These are phyloP conservation scores for Gouania willdenowi DNA, from an alignment of 2,797 vertebrate genomes.

Conservation along the genomic window DNA sequence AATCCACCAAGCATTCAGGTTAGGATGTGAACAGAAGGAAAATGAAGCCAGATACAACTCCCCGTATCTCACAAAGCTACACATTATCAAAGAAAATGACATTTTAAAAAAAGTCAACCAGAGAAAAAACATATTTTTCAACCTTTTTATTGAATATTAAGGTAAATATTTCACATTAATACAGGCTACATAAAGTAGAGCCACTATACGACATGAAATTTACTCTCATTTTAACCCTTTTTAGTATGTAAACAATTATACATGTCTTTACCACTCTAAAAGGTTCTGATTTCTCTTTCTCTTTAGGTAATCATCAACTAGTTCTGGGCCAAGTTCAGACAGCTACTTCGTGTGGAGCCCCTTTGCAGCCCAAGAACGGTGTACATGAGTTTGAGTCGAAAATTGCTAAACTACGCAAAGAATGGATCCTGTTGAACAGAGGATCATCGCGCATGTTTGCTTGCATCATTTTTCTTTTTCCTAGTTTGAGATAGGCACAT, in stretches of 20 bases:
- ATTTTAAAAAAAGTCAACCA: not conserved
- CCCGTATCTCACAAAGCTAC: too few relatives aligned
- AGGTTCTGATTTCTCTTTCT: conserved; percentile 85
- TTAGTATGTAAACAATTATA: conserved; percentile 98
- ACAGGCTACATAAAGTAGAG: conserved; percentile 99
- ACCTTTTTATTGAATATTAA: conserved; percentile 99
- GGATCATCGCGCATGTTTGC: conserved; percentile 83
- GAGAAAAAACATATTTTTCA: conserved; percentile 60
- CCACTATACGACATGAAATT: conserved; percentile 98
- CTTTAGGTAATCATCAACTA: conserved; percentile 87
- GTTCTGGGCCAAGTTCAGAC: conserved; percentile 89
- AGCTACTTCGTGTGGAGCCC: conserved; percentile 89
- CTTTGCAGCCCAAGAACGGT: conserved; percentile 85
- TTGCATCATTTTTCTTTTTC: conserved; percentile 77
- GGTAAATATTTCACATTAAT: conserved; percentile 99
- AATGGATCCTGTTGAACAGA: conserved; percentile 88
- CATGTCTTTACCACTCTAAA: conserved; percentile 97
- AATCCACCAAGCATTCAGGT: too few relatives aligned
- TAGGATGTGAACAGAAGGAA: too few relatives aligned
- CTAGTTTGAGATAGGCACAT: conserved; percentile 89
- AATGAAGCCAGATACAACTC: too few relatives aligned
- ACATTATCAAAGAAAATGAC: not conserved
- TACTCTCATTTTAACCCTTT: conserved; percentile 96
- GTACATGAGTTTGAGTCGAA: conserved; percentile 85
- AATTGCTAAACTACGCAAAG: conserved; percentile 94